phyloP scores from a whole-genome alignment of 2,888 invertebrate species.

The Entomobrya multifasciata region DNA sequence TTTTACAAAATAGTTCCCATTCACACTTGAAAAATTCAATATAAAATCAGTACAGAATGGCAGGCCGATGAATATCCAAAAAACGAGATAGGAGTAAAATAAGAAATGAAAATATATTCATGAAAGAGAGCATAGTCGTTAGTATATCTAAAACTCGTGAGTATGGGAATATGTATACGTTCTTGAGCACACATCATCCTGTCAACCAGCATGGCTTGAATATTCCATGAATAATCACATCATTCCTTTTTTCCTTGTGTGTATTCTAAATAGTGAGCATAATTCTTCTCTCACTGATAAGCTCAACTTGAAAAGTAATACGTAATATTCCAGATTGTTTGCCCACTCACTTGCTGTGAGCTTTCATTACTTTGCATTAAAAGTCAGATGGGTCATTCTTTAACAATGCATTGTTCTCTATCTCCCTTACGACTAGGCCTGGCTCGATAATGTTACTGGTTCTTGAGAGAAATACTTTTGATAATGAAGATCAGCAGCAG shows the following conservation, averaged over 20 bases:
- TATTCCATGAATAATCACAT: slow-evolving; percentile 18
- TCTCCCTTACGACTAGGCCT: too few relatives aligned
- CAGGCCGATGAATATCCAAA: too few relatives aligned
- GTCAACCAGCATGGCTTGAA: slow-evolving; percentile 23
- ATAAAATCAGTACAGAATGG: too few relatives aligned
- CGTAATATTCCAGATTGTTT: slow-evolving; percentile 56
- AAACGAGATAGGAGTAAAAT: too few relatives aligned
- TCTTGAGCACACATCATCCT: slow-evolving; percentile 30
- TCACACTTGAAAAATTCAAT: too few relatives aligned
- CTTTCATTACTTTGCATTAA: slow-evolving; percentile 60
- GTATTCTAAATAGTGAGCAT: too few relatives aligned
- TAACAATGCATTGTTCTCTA: slow-evolving; percentile 48
- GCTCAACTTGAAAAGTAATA: slow-evolving; percentile 41
- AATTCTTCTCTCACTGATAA: neutral
- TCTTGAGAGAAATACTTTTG: slow-evolving; percentile 12
- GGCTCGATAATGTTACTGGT: slow-evolving; percentile 47
- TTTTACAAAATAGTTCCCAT: too few relatives aligned
- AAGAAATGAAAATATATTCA: neutral
- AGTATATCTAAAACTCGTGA: slow-evolving; percentile 4
- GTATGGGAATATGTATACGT: neutral
- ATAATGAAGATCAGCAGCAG: slow-evolving; percentile 13
- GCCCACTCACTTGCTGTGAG: slow-evolving; percentile 54
- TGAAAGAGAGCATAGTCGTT: neutral
- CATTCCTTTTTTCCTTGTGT: neutral
- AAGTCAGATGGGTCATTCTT: slow-evolving; percentile 50